Conservation (phyloP, 53 echinoderm and acorn worm species). For the Henricia sp. region DNA sequence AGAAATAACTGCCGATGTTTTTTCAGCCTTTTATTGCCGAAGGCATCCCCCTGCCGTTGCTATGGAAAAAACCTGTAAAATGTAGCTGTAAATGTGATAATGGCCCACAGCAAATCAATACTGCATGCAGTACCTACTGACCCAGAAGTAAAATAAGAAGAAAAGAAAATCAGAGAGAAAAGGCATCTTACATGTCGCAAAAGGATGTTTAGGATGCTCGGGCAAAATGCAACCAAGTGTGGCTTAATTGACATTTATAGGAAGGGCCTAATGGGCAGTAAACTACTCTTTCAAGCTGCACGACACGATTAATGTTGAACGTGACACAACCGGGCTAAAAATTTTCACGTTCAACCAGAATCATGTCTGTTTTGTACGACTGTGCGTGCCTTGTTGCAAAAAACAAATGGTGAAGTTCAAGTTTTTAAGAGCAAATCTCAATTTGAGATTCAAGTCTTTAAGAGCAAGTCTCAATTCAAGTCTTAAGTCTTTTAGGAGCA, state of each 20-base stretch:
- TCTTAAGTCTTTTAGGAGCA: too few relatives aligned
- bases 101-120: slow-evolving; percentile 49
- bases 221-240: slow-evolving; percentile 38
- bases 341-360: too few relatives aligned
- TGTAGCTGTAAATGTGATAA: slow-evolving; percentile 45
- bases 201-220: slow-evolving; percentile 24
- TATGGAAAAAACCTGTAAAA: slow-evolving; percentile 20
- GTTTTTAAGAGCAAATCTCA: too few relatives aligned
- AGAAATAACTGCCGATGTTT: slow-evolving; percentile 9
- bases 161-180: neutral
- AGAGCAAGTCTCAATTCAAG: too few relatives aligned
- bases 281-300: slow-evolving; percentile 5
- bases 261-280: slow-evolving; percentile 43
- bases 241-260: slow-evolving; percentile 62
- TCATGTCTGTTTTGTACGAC: too few relatives aligned
- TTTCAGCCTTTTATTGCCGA: slow-evolving; percentile 25
- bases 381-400: too few relatives aligned
- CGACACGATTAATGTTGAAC: slow-evolving; percentile 7
- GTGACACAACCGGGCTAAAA: slow-evolving; percentile 17
- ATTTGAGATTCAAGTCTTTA: too few relatives aligned
- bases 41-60: neutral
- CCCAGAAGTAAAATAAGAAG: neutral
- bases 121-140: neutral
- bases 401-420: too few relatives aligned
- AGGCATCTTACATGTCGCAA: slow-evolving; percentile 1